phyloP scores from a whole-genome alignment of 2,113 vertebrate genomes.

The Indri indri region DNA sequence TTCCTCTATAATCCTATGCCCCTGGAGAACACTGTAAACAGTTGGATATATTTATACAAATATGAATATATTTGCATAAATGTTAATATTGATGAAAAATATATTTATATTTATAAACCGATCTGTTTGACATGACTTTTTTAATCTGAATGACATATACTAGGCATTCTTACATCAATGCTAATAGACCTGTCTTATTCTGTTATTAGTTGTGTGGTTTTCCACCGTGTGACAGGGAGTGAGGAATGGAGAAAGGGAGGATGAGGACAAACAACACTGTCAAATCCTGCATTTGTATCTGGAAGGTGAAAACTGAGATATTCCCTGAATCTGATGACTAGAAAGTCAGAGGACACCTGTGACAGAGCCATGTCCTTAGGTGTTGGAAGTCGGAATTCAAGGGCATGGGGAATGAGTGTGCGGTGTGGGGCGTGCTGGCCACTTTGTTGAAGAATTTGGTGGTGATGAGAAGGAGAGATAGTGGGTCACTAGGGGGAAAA shows the following conservation, averaged over 20 bases:
- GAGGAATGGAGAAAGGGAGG: background rate
- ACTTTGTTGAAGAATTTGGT: background rate
- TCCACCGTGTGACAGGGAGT: background rate
- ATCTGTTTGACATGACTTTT: background rate
- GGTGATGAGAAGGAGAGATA: background rate
- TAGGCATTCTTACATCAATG: background rate
- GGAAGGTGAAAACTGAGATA: background rate
- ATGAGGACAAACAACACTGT: background rate
- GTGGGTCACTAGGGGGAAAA: background rate
- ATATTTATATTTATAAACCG: background rate
- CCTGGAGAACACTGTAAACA: background rate
- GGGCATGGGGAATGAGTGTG: background rate
- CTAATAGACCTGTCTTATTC: background rate
- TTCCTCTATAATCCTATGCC: background rate
- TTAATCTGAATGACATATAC: background rate
- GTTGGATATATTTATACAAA: background rate
- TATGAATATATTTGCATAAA: background rate
- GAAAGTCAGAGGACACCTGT: background rate
- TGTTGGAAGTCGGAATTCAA: no score
- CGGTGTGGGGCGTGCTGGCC: fast-evolving
- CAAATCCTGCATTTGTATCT: background rate
- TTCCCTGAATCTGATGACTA: background rate
- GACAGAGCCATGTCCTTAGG: background rate
- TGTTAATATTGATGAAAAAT: background rate
- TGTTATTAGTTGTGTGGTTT: background rate